A percentile compares a stretch with the other conserved stretches of the same genome.
These are phyloP conservation scores for Halocaridina rubra DNA, from an alignment of 2,888 invertebrate species.

Conservation along the genomic window DNA sequence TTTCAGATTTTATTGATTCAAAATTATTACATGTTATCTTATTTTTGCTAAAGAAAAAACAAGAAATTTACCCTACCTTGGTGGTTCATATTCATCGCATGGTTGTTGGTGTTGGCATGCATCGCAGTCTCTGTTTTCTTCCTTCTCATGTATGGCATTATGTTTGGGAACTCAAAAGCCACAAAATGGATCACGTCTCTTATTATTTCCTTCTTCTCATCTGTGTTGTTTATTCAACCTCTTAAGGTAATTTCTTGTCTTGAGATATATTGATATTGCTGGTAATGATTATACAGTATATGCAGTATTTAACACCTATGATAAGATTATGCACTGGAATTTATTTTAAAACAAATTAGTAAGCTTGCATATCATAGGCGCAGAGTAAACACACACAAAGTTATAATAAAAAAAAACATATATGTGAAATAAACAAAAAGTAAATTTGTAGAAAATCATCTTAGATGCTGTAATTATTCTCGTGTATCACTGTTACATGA, in stretches of 20 bases:
- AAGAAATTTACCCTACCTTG: slow-evolving; percentile 66
- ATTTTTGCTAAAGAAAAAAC: slow-evolving; percentile 18
- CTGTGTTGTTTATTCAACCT: slow-evolving; percentile 70
- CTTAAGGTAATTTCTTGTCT: slow-evolving; percentile 71
- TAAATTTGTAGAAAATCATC: too few species aligned
- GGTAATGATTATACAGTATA: too few species aligned
- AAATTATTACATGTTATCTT: background rate
- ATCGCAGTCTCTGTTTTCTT: slow-evolving; percentile 68
- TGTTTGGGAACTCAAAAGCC: slow-evolving; percentile 70
- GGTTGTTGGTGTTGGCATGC: slow-evolving; percentile 68
- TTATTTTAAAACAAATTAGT: too few species aligned
- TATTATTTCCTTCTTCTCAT: slow-evolving; percentile 70
- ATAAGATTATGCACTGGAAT: too few species aligned
- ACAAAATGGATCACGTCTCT: slow-evolving; percentile 71
- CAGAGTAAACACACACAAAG: too few species aligned
- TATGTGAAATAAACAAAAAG: too few species aligned
- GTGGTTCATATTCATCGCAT: slow-evolving; percentile 68
- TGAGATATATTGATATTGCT: too few species aligned
- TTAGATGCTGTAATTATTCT: too few species aligned
- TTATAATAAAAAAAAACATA: too few species aligned
- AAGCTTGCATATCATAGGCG: too few species aligned
- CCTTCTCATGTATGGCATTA: slow-evolving; percentile 68
- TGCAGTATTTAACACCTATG: too few species aligned
- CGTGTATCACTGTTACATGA: too few species aligned
- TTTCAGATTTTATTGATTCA: background rate